phyloP scores from a whole-genome alignment of 2,113 vertebrate species.

The Clarias macrocephalus region DNA sequence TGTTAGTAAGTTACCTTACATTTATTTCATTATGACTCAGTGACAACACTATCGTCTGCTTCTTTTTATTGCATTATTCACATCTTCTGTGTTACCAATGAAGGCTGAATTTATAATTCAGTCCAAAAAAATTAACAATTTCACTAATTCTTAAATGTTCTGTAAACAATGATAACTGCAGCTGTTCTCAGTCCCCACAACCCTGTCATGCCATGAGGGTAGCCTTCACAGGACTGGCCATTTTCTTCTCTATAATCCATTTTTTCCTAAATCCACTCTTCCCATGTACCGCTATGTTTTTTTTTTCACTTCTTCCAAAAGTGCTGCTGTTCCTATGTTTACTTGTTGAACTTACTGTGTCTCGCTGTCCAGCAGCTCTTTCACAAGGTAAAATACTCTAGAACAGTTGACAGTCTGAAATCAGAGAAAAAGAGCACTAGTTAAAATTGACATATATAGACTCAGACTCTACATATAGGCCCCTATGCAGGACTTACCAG shows the following conservation, averaged over 20 bases:
- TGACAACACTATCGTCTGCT: neutral
- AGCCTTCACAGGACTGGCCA: neutral
- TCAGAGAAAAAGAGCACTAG: neutral
- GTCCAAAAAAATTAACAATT: neutral
- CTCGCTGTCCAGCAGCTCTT: constrained; percentile 55
- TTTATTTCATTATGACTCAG: neutral
- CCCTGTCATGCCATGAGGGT: neutral
- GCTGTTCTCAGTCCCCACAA: neutral
- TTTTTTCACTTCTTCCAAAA: neutral
- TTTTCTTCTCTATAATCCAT: neutral
- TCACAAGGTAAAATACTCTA: constrained; percentile 51
- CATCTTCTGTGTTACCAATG: neutral
- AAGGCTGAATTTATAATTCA: neutral
- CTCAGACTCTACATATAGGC: neutral
- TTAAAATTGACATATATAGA: neutral
- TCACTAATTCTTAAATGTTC: neutral
- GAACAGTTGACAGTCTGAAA: constrained; percentile 50
- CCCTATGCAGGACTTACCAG: constrained; percentile 21
- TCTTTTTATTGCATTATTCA: neutral
- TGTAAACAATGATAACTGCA: neutral
- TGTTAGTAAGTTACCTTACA: neutral
- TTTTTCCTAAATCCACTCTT: neutral
- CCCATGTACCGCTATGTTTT: neutral
- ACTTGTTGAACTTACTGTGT: constrained; percentile 41
- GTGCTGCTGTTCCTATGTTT: neutral